phyloP scores from a whole-genome alignment of 92 coral and sea anemone species.

The Scolanthus callimorphus region DNA sequence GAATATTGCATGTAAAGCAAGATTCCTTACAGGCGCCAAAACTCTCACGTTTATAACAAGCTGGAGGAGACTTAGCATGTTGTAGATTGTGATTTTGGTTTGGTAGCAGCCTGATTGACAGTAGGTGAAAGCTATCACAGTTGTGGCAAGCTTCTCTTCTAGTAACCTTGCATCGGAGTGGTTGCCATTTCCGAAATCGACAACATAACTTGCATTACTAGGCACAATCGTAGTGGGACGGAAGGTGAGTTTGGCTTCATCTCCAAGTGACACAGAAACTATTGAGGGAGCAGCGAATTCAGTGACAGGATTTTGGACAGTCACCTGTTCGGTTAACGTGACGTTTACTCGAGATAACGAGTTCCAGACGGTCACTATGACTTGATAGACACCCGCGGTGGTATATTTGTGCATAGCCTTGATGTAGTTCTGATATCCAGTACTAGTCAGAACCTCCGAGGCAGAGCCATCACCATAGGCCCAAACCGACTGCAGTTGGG shows the following conservation, averaged over 20 bases:
- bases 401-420: constrained; percentile 24
- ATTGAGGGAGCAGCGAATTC: constrained; percentile 39
- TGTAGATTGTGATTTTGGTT: constrained; percentile 41
- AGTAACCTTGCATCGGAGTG: not conserved
- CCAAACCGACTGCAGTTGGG: constrained; percentile 62
- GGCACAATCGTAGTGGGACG: constrained; percentile 27
- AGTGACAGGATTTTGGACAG: constrained; percentile 51
- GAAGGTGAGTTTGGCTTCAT: constrained; percentile 18
- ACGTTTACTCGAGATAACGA: constrained; percentile 4
- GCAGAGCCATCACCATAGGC: constrained; percentile 54
- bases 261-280: constrained; percentile 42
- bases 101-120: constrained; percentile 63
- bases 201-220: constrained; percentile 45
- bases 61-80: constrained; percentile 53
- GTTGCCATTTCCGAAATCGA: constrained; percentile 57
- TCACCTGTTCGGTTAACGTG: constrained; percentile 6
- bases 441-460: constrained; percentile 11
- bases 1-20: constrained; percentile 32
- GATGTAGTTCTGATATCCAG: constrained; percentile 16
- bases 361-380: constrained; percentile 52
- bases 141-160: not conserved
- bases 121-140: no score
- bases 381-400: constrained; percentile 33
- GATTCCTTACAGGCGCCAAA: constrained; percentile 28
- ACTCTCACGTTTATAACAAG: constrained; percentile 48